A percentile compares a stretch with the other conserved stretches of the same genome.
These are phyloP conservation scores for Rhamnusium bicolor DNA, from an alignment of 2,888 invertebrate species.

Conservation along the genomic window DNA sequence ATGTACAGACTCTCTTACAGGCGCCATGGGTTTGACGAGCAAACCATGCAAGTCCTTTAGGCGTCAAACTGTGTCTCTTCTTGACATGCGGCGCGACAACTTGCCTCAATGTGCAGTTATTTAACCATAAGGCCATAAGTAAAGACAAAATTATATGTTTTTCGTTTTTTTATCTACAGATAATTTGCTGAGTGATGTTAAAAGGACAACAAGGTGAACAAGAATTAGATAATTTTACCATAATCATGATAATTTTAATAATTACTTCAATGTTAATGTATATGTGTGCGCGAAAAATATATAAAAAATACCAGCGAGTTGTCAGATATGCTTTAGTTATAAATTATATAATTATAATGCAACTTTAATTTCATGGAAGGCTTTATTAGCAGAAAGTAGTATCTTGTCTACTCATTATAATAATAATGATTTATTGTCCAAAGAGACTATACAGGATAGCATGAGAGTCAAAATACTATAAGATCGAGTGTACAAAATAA, in stretches of 20 bases:
- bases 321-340: too few species aligned
- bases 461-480: too few species aligned
- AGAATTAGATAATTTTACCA: not conserved
- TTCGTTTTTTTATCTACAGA: not conserved
- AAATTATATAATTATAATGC: too few species aligned
- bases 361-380: too few species aligned
- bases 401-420: too few species aligned
- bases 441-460: too few species aligned
- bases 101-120: not conserved
- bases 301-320: too few species aligned
- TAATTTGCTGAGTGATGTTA: not conserved
- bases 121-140: conserved; percentile 3
- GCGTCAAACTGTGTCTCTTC: conserved; percentile 16
- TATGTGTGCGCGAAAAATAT: not conserved
- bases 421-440: too few species aligned
- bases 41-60: conserved; percentile 13
- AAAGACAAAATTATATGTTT: conserved; percentile 22
- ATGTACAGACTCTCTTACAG: conserved; percentile 18
- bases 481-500: too few species aligned
- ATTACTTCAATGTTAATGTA: not conserved
- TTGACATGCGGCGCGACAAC: conserved; percentile 19
- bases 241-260: not conserved
- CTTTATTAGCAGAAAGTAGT: too few species aligned
- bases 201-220: not conserved
- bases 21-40: conserved; percentile 28